Percentiles rank a stretch among this genome's conserved stretches.
These are phyloP conservation scores for Griposia aprilina DNA, from an alignment of 2,888 invertebrate genomes.

Conservation along the genomic window DNA sequence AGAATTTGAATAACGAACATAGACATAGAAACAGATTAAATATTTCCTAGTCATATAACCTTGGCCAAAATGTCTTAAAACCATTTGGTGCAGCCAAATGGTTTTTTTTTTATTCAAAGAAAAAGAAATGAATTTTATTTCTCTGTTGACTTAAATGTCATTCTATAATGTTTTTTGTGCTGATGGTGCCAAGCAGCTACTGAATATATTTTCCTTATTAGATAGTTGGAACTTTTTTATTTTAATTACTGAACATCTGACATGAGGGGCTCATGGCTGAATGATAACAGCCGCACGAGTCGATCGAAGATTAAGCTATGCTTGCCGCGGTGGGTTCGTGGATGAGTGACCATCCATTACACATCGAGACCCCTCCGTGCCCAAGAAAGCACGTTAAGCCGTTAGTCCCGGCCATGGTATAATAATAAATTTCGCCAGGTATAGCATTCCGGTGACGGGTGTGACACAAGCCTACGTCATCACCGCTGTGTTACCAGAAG, in stretches of 20 bases:
- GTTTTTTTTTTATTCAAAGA: not conserved
- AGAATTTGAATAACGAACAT: conserved; percentile 30
- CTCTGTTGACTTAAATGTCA: not conserved
- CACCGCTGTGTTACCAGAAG: no score
- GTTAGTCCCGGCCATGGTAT: no score
- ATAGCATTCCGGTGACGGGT: no score
- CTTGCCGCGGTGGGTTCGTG: no score
- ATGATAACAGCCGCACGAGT: no score
- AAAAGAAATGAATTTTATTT: not conserved
- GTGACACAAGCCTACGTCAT: no score
- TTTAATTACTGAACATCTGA: not conserved
- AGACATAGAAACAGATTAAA: not conserved
- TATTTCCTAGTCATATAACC: conserved; percentile 1
- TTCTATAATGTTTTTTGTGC: not conserved
- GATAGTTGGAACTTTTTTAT: not conserved
- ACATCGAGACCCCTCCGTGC: no score
- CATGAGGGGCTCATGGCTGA: no score
- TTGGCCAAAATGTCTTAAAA: not conserved
- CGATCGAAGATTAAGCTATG: no score
- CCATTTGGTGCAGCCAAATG: not conserved
- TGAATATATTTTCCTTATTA: not conserved
- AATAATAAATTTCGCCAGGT: no score
- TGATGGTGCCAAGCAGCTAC: not conserved
- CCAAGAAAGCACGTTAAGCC: no score
- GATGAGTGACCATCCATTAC: no score